These are phyloP conservation scores for Lampris megalopsis DNA, from an alignment of 2,113 vertebrate genomes.

Conservation along the genomic window DNA sequence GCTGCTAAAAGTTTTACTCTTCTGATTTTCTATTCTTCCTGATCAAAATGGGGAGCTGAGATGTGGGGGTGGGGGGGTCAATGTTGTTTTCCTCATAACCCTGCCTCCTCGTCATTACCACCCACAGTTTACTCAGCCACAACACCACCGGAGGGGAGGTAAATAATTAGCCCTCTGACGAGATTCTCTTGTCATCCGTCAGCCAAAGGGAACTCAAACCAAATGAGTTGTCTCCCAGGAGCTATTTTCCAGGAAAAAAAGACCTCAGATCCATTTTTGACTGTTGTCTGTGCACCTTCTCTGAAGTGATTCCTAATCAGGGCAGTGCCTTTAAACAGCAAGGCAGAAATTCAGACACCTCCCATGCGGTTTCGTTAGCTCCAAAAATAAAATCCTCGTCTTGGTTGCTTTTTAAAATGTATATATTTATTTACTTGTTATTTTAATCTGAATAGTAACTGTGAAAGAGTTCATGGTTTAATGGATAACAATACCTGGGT, in stretches of 20 bases:
- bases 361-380: not conserved
- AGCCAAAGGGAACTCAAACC: constrained; percentile 16
- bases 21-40: constrained; percentile 21
- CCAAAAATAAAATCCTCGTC: not conserved
- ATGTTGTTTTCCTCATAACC: not conserved
- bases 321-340: not conserved
- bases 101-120: not conserved
- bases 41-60: constrained; percentile 25
- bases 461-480: no score
- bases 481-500: no score
- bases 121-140: constrained; percentile 8
- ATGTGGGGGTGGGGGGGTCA: not conserved
- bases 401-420: no score
- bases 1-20: constrained; percentile 26
- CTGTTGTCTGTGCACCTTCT: constrained; percentile 22
- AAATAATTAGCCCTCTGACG: constrained; percentile 43
- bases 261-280: constrained; percentile 4
- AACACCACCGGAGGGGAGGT: constrained; percentile 17
- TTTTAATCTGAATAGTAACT: no score
- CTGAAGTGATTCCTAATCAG: constrained; percentile 36
- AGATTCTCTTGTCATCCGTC: constrained; percentile 24
- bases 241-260: not conserved
- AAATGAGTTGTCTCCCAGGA: constrained; percentile 18
- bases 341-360: constrained; percentile 1
- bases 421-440: no score